Evolutionary conservation across 2,888 invertebrate species (phyloP).

Genomic region (Cantharis flavilabris): DNA sequence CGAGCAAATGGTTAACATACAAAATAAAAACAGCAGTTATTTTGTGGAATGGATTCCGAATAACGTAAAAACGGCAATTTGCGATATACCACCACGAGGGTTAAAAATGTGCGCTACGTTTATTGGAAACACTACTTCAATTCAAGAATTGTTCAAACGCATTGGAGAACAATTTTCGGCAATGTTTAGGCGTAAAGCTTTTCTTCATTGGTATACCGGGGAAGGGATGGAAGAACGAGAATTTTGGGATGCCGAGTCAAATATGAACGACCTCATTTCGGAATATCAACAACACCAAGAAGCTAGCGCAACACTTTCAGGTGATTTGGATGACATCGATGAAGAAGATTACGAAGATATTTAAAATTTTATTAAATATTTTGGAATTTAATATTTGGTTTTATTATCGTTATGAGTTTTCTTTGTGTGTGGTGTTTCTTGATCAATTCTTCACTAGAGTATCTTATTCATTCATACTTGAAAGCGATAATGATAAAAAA

Average conservation of each 20-base stretch:
- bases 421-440: no score
- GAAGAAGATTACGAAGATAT: conserved; percentile 52
- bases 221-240: conserved; percentile 77
- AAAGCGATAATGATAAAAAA: no score
- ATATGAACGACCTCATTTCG: conserved; percentile 74
- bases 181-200: conserved; percentile 75
- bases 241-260: conserved; percentile 73
- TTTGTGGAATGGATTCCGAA: conserved; percentile 71
- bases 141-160: conserved; percentile 79
- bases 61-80: conserved; percentile 73
- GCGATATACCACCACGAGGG: conserved; percentile 72
- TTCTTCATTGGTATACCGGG: conserved; percentile 78
- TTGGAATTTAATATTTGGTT: background rate
- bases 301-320: conserved; percentile 62
- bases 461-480: no score
- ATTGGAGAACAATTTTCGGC: conserved; percentile 59
- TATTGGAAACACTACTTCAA: conserved; percentile 65
- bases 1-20: conserved; percentile 67
- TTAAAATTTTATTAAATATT: background rate
- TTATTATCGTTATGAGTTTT: background rate
- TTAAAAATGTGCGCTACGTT: conserved; percentile 49
- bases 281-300: conserved; percentile 80
- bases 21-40: conserved; percentile 70
- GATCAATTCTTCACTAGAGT: no score
- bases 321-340: conserved; percentile 61